Conservation (phyloP, 37 sponge, comb jelly and placozoan species). For the Crambe crambe region DNA sequence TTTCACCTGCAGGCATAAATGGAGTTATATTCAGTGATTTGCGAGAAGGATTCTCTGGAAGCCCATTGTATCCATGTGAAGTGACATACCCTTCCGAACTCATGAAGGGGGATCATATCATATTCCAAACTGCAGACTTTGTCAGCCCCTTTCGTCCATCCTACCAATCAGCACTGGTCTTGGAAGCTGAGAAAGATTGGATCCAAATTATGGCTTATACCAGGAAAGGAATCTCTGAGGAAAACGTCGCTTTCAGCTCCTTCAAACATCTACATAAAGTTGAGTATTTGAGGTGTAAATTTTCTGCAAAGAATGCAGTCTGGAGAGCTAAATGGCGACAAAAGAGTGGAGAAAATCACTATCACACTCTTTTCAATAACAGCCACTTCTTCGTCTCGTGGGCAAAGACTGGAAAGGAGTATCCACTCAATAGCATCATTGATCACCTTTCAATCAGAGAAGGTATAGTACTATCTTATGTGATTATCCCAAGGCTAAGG, state of each 20-base stretch:
- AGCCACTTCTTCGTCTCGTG: slow-evolving; percentile 36
- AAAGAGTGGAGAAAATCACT: slow-evolving; percentile 10
- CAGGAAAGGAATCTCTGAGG: not conserved
- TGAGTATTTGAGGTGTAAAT: slow-evolving; percentile 8
- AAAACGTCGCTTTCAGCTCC: not conserved
- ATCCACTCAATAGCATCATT: slow-evolving; percentile 9
- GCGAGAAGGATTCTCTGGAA: not conserved
- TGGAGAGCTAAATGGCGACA: slow-evolving; percentile 16
- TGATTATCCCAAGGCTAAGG: too few relatives aligned
- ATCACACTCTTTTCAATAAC: slow-evolving; percentile 40
- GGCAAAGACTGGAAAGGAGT: slow-evolving; percentile 21
- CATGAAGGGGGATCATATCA: slow-evolving; percentile 13
- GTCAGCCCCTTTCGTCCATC: slow-evolving; percentile 6
- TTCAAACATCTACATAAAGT: not conserved
- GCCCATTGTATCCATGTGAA: not conserved
- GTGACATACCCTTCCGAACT: not conserved
- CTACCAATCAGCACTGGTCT: slow-evolving; percentile 15
- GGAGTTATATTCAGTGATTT: not conserved
- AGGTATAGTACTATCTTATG: not conserved
- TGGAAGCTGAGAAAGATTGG: not conserved
- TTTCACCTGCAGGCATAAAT: not conserved
- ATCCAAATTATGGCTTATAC: slow-evolving; percentile 10
- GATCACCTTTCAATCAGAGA: not conserved
- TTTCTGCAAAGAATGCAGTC: slow-evolving; percentile 14
- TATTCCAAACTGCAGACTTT: not conserved